Percentiles rank a stretch among this genome's conserved stretches.
These are phyloP conservation scores for Colinus virginianus DNA, from an alignment of 2,113 vertebrate species.

Conservation along the genomic window DNA sequence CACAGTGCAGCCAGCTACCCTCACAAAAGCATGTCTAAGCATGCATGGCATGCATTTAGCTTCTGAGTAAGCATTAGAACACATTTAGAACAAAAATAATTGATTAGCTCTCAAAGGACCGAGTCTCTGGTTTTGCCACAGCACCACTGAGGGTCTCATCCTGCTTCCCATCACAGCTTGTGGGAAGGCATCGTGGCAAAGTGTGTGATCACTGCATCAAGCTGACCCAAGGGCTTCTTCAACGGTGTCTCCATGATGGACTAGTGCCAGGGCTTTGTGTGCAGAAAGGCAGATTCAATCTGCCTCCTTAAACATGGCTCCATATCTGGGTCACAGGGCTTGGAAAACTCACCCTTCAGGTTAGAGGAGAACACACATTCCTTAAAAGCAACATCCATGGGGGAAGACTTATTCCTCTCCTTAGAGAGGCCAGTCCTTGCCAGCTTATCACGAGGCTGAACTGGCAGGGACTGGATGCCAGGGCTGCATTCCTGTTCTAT, in stretches of 20 bases:
- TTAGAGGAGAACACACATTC: slow-evolving; percentile 40
- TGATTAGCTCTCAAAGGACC: neutral
- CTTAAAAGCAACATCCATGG: slow-evolving; percentile 52
- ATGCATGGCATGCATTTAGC: neutral
- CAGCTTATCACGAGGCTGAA: slow-evolving; percentile 61
- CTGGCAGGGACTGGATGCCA: slow-evolving; percentile 37
- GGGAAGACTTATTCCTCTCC: slow-evolving; percentile 48
- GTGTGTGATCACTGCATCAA: neutral
- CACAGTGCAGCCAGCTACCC: neutral
- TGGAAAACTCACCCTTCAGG: slow-evolving; percentile 60
- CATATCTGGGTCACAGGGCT: neutral
- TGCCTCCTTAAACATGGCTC: slow-evolving; percentile 33
- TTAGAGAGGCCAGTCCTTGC: slow-evolving; percentile 33
- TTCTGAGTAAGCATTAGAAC: neutral
- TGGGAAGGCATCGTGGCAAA: neutral
- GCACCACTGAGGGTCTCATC: neutral
- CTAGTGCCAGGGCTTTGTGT: slow-evolving; percentile 23
- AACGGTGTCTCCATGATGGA: neutral
- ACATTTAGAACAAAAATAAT: neutral
- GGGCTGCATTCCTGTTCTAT: slow-evolving; percentile 22
- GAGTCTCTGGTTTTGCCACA: neutral
- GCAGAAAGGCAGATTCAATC: slow-evolving; percentile 50
- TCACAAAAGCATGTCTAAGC: neutral
- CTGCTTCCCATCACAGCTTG: neutral
- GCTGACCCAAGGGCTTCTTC: neutral